These are phyloP conservation scores for Cepaea hortensis DNA, from an alignment of 2,888 invertebrate genomes.

Conservation along the genomic window DNA sequence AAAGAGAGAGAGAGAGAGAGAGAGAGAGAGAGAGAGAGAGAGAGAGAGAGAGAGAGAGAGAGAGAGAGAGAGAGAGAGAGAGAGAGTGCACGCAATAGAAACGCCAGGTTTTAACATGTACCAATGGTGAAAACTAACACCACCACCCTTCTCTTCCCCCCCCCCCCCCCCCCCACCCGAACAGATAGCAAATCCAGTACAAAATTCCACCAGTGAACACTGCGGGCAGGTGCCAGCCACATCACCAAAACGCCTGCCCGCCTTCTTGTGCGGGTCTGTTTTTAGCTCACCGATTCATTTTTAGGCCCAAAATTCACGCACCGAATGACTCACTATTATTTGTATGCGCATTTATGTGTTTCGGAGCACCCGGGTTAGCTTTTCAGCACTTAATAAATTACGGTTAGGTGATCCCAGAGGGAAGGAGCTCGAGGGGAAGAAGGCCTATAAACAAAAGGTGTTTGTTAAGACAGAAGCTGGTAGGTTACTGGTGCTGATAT, in stretches of 20 bases:
- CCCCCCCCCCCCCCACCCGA: neutral
- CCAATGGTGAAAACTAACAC: too few species aligned
- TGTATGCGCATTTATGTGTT: neutral
- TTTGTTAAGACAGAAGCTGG: neutral
- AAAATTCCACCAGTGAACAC: neutral
- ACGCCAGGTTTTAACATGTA: too few species aligned
- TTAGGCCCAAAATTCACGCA: neutral
- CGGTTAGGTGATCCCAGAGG: too few species aligned
- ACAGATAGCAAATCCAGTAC: neutral
- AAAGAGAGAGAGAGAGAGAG: neutral
- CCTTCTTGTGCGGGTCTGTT: neutral
- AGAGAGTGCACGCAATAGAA: too few species aligned
- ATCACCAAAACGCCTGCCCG: neutral
- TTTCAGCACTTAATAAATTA: neutral
- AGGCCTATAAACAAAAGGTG: neutral
- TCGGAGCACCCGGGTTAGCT: neutral
- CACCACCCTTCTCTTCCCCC: too few species aligned
- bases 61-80: too few species aligned
- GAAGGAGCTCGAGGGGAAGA: neutral
- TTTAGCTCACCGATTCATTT: slow-evolving; percentile 28
- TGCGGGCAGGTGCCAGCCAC: too few species aligned
- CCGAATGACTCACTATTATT: neutral
- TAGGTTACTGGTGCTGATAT: neutral
- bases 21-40: too few species aligned
- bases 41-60: too few species aligned